phyloP scores from a whole-genome alignment of 2,113 vertebrate genomes.

The Semnornis frantzii region DNA sequence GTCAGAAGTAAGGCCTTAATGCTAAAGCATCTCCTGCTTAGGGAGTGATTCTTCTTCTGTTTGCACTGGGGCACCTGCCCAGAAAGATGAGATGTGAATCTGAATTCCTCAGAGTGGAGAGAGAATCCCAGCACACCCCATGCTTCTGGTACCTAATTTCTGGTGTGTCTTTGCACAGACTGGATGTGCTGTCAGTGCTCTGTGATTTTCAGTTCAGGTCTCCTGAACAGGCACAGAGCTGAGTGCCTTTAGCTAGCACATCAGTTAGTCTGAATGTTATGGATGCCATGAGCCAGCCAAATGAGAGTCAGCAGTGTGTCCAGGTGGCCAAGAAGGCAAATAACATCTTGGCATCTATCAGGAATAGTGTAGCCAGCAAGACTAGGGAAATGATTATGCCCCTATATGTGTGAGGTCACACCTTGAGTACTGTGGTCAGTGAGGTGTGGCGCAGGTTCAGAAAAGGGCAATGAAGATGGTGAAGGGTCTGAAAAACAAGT shows the following conservation, averaged over 20 bases:
- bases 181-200: rapidly evolving
- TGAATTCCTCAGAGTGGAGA: not conserved
- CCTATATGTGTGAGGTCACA: too few relatives aligned
- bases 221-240: not conserved
- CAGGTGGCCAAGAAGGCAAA: not conserved
- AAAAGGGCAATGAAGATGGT: too few relatives aligned
- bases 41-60: not conserved
- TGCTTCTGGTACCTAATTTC: not conserved
- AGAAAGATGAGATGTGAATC: not conserved
- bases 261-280: not conserved
- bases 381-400: not conserved
- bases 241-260: not conserved
- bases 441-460: too few relatives aligned
- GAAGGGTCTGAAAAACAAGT: too few relatives aligned
- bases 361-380: not conserved
- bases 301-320: too few relatives aligned
- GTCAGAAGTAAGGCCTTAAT: not conserved
- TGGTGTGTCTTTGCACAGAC: not conserved
- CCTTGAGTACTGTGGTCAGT: too few relatives aligned
- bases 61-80: rapidly evolving
- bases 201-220: not conserved
- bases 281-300: not conserved
- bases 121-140: not conserved
- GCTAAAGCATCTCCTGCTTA: not conserved
- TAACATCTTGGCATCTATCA: not conserved